Conservation (phyloP, 2,797 vertebrate genomes). For the Liparis tanakae region DNA sequence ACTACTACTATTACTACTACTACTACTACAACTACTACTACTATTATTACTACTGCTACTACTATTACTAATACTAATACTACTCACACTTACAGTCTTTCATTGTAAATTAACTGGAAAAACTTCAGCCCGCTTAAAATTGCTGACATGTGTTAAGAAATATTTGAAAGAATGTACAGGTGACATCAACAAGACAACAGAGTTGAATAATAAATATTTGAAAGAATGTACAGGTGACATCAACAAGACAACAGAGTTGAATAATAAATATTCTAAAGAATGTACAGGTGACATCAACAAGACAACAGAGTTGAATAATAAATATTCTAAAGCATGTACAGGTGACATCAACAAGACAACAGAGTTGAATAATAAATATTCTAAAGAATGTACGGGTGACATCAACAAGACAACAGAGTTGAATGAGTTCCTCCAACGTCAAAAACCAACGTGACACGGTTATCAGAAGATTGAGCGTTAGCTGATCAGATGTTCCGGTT, state of each 20-base stretch:
- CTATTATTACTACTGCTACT: too few relatives aligned
- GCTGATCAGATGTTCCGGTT: background rate
- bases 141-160: background rate
- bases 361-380: too few relatives aligned
- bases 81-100: background rate
- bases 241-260: background rate
- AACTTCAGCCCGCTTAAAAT: too few relatives aligned
- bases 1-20: too few relatives aligned
- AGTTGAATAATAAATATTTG: background rate
- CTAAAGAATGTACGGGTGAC: too few relatives aligned
- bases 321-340: background rate
- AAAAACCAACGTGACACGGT: background rate
- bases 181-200: background rate
- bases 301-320: too few relatives aligned
- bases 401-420: background rate
- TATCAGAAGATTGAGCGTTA: background rate
- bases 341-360: background rate
- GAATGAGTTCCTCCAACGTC: rapidly evolving
- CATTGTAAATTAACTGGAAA: background rate
- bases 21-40: too few relatives aligned
- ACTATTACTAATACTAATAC: too few relatives aligned
- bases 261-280: background rate
- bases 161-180: background rate
- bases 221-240: background rate
- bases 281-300: background rate